These are phyloP conservation scores for Nomada goodeniana DNA, from an alignment of 2,888 invertebrate genomes.

Conservation along the genomic window DNA sequence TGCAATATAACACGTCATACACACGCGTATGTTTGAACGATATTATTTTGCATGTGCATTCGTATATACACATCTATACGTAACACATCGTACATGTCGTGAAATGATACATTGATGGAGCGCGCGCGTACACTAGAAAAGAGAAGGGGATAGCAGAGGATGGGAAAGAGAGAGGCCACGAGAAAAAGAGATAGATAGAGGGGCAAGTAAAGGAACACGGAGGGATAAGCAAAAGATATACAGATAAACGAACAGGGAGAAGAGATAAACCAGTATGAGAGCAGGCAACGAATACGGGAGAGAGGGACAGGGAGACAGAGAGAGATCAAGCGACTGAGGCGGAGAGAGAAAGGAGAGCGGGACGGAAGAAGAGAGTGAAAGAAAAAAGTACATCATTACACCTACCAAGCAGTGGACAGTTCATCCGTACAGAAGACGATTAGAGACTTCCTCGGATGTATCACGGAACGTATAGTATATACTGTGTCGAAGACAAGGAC, in stretches of 20 bases:
- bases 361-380: slow-evolving; percentile 45
- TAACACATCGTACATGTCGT: slow-evolving; percentile 53
- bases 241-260: slow-evolving; percentile 19
- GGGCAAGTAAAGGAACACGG: slow-evolving; percentile 6
- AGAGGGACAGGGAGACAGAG: slow-evolving; percentile 4
- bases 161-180: slow-evolving; percentile 9
- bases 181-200: slow-evolving; percentile 28
- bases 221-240: slow-evolving; percentile 22
- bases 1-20: slow-evolving; percentile 62
- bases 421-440: slow-evolving; percentile 69
- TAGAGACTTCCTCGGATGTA: slow-evolving; percentile 68
- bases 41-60: slow-evolving; percentile 40
- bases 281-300: not conserved
- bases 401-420: slow-evolving; percentile 69
- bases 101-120: slow-evolving; percentile 56
- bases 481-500: slow-evolving; percentile 66
- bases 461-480: slow-evolving; percentile 59
- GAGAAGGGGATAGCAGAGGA: slow-evolving; percentile 23
- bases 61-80: slow-evolving; percentile 5
- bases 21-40: slow-evolving; percentile 54
- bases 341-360: slow-evolving; percentile 18
- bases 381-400: slow-evolving; percentile 70
- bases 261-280: slow-evolving; percentile 3
- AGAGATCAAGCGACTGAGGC: not conserved
- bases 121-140: slow-evolving; percentile 26